A percentile compares a stretch with the other conserved stretches of the same genome.
Evolutionary conservation across 2,113 vertebrate genomes (phyloP).

Genomic region (Tichodroma muraria): DNA sequence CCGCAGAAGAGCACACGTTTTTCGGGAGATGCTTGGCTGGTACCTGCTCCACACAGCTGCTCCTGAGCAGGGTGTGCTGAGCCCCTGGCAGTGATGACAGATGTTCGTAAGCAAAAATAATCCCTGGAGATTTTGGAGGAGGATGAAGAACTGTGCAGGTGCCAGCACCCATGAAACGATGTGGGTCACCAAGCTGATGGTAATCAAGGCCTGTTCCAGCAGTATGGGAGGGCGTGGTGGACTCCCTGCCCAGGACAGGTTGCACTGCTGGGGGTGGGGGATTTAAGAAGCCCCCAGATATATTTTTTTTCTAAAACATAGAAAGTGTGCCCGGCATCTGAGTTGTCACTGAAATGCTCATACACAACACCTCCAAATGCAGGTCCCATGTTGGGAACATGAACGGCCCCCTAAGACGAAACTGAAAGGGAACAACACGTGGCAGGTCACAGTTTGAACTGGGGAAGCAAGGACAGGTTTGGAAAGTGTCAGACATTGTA

Average conservation of each 20-base stretch:
- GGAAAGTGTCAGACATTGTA: neutral
- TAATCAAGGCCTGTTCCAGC: neutral
- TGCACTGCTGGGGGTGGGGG: neutral
- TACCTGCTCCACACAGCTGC: neutral
- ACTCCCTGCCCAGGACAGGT: neutral
- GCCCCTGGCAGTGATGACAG: neutral
- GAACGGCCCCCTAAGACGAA: neutral
- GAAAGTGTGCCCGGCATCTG: neutral
- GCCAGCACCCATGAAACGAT: neutral
- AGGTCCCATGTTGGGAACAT: rapidly evolving
- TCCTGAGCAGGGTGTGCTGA: rapidly evolving
- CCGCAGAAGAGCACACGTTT: rapidly evolving
- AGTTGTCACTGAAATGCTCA: neutral
- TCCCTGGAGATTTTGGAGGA: neutral
- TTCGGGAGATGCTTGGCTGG: neutral
- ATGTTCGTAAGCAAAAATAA: neutral
- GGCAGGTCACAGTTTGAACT: neutral
- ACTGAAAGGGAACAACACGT: neutral
- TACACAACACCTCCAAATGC: rapidly evolving
- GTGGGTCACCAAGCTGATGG: neutral
- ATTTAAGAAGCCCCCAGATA: neutral
- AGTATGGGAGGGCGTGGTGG: rapidly evolving
- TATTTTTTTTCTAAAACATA: neutral
- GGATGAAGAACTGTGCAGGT: neutral
- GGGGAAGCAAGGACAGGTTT: neutral